Evolutionary conservation across 2,113 vertebrate species (phyloP).

Genomic region (Parus major): DNA sequence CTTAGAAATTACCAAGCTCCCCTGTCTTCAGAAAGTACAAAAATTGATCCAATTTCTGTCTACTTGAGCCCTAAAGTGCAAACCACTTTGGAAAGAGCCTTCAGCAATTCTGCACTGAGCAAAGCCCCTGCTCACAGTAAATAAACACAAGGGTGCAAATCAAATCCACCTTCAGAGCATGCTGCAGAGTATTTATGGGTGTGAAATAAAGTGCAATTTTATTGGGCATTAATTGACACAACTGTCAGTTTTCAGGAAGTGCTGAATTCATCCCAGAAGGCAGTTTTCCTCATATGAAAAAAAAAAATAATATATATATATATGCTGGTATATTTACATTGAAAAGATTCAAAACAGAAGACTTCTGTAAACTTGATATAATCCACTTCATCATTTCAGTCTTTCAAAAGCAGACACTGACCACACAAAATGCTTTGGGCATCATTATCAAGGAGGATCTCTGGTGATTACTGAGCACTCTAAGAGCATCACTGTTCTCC

Average conservation of each 20-base stretch:
- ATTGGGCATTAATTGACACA: background rate
- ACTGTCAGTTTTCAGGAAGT: background rate
- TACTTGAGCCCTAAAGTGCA: background rate
- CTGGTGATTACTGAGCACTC: background rate
- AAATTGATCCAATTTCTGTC: background rate
- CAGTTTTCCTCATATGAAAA: background rate
- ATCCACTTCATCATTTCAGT: background rate
- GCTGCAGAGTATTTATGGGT: background rate
- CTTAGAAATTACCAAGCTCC: background rate
- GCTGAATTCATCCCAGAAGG: background rate
- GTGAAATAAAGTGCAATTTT: background rate
- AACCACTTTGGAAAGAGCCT: background rate
- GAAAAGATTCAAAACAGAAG: background rate
- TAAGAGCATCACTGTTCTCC: background rate
- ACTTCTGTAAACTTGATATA: background rate
- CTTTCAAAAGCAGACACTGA: background rate
- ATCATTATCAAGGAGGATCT: rapidly evolving
- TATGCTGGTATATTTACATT: background rate
- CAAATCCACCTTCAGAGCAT: background rate
- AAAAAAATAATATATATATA: background rate
- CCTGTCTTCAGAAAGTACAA: background rate
- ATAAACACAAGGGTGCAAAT: background rate
- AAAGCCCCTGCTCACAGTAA: background rate
- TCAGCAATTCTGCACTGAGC: background rate
- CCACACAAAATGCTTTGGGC: background rate